Evolutionary conservation across 2,888 invertebrate genomes (phyloP), one percentile per base, ranked within the genome.

Genomic region (Adelphocoris suturalis): DNA sequence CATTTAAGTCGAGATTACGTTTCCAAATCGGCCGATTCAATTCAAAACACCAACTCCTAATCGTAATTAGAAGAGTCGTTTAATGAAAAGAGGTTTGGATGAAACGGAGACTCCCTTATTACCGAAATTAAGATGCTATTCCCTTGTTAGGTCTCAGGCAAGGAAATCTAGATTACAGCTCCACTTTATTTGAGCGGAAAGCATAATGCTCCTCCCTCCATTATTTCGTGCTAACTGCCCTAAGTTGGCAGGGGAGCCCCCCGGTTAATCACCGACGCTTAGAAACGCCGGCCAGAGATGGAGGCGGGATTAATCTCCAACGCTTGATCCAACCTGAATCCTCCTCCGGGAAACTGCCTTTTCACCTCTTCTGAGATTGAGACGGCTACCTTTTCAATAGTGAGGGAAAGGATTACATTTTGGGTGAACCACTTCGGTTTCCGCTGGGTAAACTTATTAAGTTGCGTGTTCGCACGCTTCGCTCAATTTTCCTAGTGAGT

Each of bases 221-320:
- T 78, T 78, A 78, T 78, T 78, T 47, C 78, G 78, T 47, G 46
- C 78, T 78, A 78, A 78, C 78, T 78, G 46, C 78, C 78, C 78
- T 46, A 46, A 78, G 46, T 78, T 78, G 78, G 78, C 78, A 16
- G 16, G 37, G 78, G 11, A 68, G 78, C 78, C 78, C 78, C 37
- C 19, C 46, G 78, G 37, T 78, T 78, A 78, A 78, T 78, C 78
- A 78, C 78, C 47, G 16, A 11, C 78, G 78, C 68, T 68, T 68
- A 68, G 68, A 68, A 68, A 68, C 23, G 27, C 68, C 68, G 68
- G 19, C 23, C 68, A 23, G 68, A 61, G 19, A 61, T 61, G 61
- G 61, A 61, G 68, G 23, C 68, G 19, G 19, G 68, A 68, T 19
- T 68, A 68, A 68, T 68, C 68, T 68, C 23, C 68, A 68, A 23